Conservation (phyloP, 2,888 invertebrate species). For the Amiota minor region DNA sequence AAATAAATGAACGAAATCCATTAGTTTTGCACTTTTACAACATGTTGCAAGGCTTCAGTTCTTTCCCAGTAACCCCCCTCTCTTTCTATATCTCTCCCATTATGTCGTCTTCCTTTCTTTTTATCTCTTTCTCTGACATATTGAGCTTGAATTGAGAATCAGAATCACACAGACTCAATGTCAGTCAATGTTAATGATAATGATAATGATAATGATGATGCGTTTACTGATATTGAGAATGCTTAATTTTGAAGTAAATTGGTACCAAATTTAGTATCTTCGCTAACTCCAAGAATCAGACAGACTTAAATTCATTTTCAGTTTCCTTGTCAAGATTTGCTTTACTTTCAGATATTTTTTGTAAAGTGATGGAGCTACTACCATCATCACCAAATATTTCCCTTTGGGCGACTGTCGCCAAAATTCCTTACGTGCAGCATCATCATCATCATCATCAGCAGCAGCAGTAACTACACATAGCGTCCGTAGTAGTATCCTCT, state of each 20-base stretch:
- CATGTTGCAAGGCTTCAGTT: conserved; percentile 53
- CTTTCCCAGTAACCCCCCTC: too few relatives aligned
- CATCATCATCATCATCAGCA: background rate
- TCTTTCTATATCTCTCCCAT: background rate
- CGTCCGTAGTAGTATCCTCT: too few relatives aligned
- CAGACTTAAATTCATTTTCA: too few relatives aligned
- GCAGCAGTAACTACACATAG: too few relatives aligned
- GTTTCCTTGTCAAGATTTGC: too few relatives aligned
- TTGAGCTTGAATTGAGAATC: background rate
- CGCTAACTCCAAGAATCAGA: too few relatives aligned
- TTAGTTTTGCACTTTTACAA: conserved; percentile 69
- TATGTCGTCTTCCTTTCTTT: background rate
- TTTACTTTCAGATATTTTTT: too few relatives aligned
- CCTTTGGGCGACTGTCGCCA: conserved; percentile 69
- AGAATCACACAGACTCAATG: background rate
- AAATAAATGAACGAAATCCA: conserved; percentile 59
- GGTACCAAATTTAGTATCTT: conserved; percentile 58
- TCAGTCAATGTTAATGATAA: background rate
- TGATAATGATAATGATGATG: background rate
- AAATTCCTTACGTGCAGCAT: conserved; percentile 60
- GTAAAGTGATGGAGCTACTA: too few relatives aligned
- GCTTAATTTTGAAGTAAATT: conserved; percentile 52
- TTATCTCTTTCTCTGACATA: background rate
- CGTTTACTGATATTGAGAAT: conserved; percentile 18
- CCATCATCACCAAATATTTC: conserved; percentile 26